Conservation (phyloP, 2,113 vertebrate species). For the Corydoras sp. region DNA sequence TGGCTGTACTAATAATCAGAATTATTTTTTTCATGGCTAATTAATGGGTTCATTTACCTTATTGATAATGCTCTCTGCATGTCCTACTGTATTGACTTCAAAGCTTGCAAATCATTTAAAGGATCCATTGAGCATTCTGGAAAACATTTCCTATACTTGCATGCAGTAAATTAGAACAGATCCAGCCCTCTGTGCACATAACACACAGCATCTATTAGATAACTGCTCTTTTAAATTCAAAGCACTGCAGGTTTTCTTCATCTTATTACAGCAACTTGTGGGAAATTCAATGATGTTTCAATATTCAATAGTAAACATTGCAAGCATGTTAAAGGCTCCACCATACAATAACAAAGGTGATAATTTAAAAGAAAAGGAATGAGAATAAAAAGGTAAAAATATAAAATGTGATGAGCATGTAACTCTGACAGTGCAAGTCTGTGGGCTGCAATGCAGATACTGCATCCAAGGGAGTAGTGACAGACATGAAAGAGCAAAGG, state of each 20-base stretch:
- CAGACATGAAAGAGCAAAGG: background rate
- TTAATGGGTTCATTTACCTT: no score
- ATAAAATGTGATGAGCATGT: background rate
- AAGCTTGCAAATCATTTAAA: constrained; percentile 9
- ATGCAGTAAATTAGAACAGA: constrained; percentile 31
- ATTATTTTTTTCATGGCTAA: no score
- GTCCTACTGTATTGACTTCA: constrained; percentile 5
- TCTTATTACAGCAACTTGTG: constrained; percentile 41
- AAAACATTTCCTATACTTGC: constrained; percentile 5
- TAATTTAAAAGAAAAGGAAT: background rate
- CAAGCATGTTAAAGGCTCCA: constrained; percentile 23
- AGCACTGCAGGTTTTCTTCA: constrained; percentile 45
- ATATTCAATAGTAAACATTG: constrained; percentile 37
- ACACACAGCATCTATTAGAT: constrained; percentile 22
- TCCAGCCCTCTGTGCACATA: background rate
- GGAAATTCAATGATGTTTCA: constrained; percentile 27
- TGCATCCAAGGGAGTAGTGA: no score
- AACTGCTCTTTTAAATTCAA: constrained; percentile 54
- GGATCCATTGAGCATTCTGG: constrained; percentile 9
- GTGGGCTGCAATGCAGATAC: no score
- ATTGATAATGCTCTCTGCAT: no score
- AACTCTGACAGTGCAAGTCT: no score
- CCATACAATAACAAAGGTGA: constrained; percentile 15
- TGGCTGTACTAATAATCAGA: no score
- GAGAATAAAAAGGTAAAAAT: constrained; percentile 20